These are phyloP conservation scores for Villa cingulata DNA, from an alignment of 2,888 invertebrate genomes.

Conservation along the genomic window DNA sequence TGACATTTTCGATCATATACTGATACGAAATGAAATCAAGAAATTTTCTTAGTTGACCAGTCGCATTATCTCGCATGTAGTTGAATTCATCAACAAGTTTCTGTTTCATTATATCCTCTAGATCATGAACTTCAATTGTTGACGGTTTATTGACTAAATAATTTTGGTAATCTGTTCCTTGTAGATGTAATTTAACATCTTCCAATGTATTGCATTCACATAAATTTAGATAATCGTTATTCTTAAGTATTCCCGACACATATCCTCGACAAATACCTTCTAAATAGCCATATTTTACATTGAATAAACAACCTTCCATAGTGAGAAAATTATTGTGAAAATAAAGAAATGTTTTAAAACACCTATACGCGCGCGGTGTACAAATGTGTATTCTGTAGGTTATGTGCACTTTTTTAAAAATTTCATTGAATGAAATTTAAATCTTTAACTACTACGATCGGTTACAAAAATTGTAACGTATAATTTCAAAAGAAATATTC, in stretches of 20 bases:
- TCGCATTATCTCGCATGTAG: conserved; percentile 86
- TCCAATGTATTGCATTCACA: not conserved
- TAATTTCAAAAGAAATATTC: no score
- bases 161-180: not conserved
- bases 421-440: no score
- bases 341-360: no score
- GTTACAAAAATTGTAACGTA: no score
- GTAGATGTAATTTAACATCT: not conserved
- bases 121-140: not conserved
- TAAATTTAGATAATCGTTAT: not conserved
- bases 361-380: no score
- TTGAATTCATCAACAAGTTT: conserved; percentile 92
- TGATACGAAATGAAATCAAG: conserved; percentile 95
- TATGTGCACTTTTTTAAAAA: no score
- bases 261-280: not conserved
- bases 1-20: conserved; percentile 98
- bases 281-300: not conserved
- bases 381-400: no score
- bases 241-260: not conserved
- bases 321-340: no score
- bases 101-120: conserved; percentile 89
- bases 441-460: no score
- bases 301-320: not conserved
- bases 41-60: conserved; percentile 87
- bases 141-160: not conserved